Evolutionary conservation across 2,113 vertebrate genomes (phyloP).

Genomic region (Cavia porcellus): DNA sequence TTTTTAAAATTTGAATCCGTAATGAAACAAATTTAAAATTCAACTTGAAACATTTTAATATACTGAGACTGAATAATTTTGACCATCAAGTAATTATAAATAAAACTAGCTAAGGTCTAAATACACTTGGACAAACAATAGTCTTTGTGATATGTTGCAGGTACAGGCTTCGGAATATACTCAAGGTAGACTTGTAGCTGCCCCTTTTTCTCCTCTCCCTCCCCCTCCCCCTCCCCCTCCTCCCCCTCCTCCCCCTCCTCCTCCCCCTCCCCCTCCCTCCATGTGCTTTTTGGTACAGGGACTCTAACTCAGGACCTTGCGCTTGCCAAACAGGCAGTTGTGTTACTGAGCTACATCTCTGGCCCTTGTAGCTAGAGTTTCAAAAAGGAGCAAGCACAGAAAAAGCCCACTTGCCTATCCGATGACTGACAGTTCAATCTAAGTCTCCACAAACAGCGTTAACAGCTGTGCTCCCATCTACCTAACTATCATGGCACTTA

Average conservation of each 20-base stretch:
- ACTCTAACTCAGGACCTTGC: too few relatives aligned
- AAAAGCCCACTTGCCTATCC: not conserved
- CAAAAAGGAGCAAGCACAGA: not conserved
- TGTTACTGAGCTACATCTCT: too few relatives aligned
- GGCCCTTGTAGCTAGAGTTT: too few relatives aligned
- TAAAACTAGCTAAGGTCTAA: not conserved
- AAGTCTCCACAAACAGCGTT: not conserved
- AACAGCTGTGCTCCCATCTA: not conserved
- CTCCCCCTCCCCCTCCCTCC: too few relatives aligned
- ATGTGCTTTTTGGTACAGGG: too few relatives aligned
- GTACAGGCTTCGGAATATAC: too few relatives aligned
- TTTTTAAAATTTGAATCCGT: not conserved
- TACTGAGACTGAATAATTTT: not conserved
- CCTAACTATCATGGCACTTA: too few relatives aligned
- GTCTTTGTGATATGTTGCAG: not conserved
- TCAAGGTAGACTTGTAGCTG: not conserved
- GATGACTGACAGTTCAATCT: not conserved
- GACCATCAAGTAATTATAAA: not conserved
- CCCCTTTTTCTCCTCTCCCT: too few relatives aligned
- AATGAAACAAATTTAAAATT: not conserved
- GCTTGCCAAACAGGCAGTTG: too few relatives aligned
- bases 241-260: too few relatives aligned
- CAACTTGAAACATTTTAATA: not conserved
- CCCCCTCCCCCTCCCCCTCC: too few relatives aligned
- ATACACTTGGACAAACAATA: fast-evolving